Evolutionary conservation across 30 jellyfish, hydroid and myxozoan species (phyloP).

Genomic region (Morbakka virulenta): DNA sequence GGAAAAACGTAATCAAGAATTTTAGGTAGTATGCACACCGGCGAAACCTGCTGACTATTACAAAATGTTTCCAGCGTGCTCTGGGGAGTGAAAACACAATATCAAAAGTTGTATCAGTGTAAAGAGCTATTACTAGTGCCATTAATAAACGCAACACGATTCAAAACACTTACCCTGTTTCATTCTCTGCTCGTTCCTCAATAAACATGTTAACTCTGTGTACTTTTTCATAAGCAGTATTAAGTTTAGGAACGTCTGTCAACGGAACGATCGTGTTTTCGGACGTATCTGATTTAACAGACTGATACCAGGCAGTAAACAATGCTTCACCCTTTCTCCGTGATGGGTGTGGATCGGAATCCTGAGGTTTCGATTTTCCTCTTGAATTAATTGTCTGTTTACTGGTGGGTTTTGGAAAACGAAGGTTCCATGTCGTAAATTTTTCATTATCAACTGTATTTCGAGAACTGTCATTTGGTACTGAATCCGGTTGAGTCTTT

Average conservation of each 20-base stretch:
- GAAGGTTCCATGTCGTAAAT: neutral
- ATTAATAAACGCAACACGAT: too few relatives aligned
- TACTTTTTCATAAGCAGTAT: slow-evolving; percentile 30
- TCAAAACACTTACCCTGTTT: slow-evolving; percentile 63
- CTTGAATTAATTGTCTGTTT: neutral
- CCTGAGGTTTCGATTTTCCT: neutral
- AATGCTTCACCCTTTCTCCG: slow-evolving; percentile 44
- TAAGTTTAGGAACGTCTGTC: slow-evolving; percentile 66
- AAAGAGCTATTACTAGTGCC: too few relatives aligned
- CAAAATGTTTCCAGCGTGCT: too few relatives aligned
- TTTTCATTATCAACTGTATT: neutral
- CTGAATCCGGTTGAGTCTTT: neutral
- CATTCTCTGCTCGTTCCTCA: slow-evolving; percentile 13
- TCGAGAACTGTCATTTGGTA: neutral
- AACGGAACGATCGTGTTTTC: slow-evolving; percentile 70
- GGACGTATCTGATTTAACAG: slow-evolving; percentile 68
- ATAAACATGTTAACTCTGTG: slow-evolving; percentile 8
- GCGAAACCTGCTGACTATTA: too few relatives aligned
- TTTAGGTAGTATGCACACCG: too few relatives aligned
- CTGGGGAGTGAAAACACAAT: too few relatives aligned
- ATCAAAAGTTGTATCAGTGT: too few relatives aligned
- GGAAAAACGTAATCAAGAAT: too few relatives aligned
- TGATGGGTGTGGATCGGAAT: neutral
- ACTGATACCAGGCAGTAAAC: slow-evolving; percentile 84
- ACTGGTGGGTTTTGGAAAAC: neutral